Evolutionary conservation across 2,888 invertebrate species (phyloP).

Genomic region (Ectemnius lituratus): DNA sequence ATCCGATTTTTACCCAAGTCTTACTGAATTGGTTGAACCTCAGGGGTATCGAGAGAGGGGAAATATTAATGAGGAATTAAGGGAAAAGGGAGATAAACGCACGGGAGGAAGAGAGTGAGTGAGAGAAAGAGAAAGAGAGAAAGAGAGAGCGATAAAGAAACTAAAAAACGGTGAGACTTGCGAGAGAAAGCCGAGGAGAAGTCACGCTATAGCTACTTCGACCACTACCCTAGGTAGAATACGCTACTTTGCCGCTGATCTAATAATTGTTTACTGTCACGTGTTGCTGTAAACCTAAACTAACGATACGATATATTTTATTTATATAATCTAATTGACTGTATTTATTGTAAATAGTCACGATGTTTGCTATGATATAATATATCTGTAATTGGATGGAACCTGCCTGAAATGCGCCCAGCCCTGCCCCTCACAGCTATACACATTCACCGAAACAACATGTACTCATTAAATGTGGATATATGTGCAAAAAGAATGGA

Average conservation of each 20-base stretch:
- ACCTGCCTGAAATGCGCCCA: conserved; percentile 66
- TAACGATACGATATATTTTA: conserved; percentile 76
- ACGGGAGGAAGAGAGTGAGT: conserved; percentile 18
- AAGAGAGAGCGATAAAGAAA: conserved; percentile 42
- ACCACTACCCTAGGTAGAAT: conserved; percentile 75
- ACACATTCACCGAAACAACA: conserved; percentile 1
- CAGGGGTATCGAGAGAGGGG: conserved; percentile 29
- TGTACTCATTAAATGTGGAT: conserved; percentile 7
- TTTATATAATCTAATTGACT: conserved; percentile 75
- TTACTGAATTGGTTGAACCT: conserved; percentile 38
- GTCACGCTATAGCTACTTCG: conserved; percentile 73
- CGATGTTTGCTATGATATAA: conserved; percentile 77
- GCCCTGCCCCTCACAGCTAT: conserved; percentile 49
- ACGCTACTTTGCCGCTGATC: conserved; percentile 76
- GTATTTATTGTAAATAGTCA: conserved; percentile 77
- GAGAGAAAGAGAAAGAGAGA: conserved; percentile 22
- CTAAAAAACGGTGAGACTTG: conserved; percentile 43
- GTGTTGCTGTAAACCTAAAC: conserved; percentile 76
- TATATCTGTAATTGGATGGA: conserved; percentile 77
- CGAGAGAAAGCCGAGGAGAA: conserved; percentile 18
- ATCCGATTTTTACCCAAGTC: conserved; percentile 17
- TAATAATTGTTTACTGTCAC: conserved; percentile 76
- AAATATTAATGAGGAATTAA: conserved; percentile 16
- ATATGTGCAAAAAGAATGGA: not conserved
- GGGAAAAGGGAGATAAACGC: conserved; percentile 15